These are phyloP conservation scores for Netelia virgata DNA, from an alignment of 2,888 invertebrate genomes.

Conservation along the genomic window DNA sequence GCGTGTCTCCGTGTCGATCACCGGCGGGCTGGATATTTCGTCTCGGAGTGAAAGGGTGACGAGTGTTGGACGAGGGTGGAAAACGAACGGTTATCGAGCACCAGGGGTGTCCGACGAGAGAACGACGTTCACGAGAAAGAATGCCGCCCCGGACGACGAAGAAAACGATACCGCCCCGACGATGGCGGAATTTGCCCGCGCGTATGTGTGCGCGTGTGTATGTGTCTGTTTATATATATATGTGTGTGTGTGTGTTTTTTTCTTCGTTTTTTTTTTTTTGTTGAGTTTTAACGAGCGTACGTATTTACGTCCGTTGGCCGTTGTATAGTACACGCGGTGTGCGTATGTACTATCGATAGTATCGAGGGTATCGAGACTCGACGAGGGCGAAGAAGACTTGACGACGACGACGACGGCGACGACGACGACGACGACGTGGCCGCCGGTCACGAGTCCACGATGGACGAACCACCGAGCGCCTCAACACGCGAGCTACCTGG, in stretches of 20 bases:
- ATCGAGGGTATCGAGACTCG: background rate
- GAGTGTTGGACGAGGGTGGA: background rate
- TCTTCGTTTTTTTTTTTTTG: background rate
- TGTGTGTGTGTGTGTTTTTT: background rate
- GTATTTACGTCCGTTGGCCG: background rate
- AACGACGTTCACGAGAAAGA: background rate
- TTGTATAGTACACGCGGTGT: background rate
- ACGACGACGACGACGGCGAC: constrained; percentile 19
- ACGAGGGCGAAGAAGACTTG: constrained; percentile 14
- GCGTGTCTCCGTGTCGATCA: background rate
- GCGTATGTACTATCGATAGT: background rate
- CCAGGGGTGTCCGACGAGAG: background rate
- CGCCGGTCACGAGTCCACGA: constrained; percentile 65
- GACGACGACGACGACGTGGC: constrained; percentile 60
- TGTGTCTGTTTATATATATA: background rate
- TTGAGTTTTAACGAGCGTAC: background rate
- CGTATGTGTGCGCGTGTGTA: too few species aligned
- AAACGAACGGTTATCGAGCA: background rate
- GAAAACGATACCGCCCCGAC: background rate
- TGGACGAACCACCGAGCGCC: constrained; percentile 61
- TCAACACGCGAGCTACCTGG: constrained; percentile 63
- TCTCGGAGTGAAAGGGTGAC: too few species aligned
- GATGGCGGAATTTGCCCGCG: constrained; percentile 8
- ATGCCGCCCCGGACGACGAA: background rate
- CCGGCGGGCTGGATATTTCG: too few species aligned